These are phyloP conservation scores for Perdita meconis DNA, from an alignment of 2,888 invertebrate species.

Conservation along the genomic window DNA sequence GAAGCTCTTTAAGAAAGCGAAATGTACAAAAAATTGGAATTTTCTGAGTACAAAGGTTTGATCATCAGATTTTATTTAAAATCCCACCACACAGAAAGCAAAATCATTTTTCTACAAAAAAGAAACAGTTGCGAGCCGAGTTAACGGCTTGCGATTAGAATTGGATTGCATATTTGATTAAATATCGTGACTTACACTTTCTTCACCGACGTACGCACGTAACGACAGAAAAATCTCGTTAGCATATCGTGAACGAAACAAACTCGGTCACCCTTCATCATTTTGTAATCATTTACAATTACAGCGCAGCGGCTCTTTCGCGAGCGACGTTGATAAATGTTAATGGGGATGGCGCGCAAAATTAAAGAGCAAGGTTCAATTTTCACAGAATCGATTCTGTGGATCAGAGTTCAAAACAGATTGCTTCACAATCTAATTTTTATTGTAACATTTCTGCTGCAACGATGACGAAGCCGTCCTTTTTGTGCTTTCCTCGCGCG, in stretches of 20 bases:
- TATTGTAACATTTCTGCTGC: not conserved
- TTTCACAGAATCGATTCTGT: too few species aligned
- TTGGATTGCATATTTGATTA: conserved; percentile 46
- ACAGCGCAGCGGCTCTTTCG: conserved; percentile 10
- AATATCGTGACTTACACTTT: conserved; percentile 42
- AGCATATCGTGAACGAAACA: conserved; percentile 61
- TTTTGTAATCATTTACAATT: conserved; percentile 44
- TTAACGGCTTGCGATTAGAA: conserved; percentile 16
- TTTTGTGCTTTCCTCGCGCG: not conserved
- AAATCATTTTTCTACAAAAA: not conserved
- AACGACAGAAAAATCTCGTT: conserved; percentile 42
- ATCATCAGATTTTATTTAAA: too few species aligned
- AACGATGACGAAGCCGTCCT: not conserved
- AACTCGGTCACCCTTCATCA: conserved; percentile 57
- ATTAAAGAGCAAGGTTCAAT: too few species aligned
- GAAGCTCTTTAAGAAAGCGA: too few species aligned
- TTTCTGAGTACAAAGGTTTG: too few species aligned
- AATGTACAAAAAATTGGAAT: too few species aligned
- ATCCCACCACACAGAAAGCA: not conserved
- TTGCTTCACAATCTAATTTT: too few species aligned
- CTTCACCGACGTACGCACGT: conserved; percentile 13
- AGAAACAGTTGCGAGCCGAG: not conserved
- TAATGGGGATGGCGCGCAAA: conserved; percentile 72
- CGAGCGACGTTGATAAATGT: conserved; percentile 73
- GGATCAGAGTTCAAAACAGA: too few species aligned